Percentiles rank a stretch among this genome's conserved stretches.
Conservation (phyloP, 1,140 invertebrate species). For the Diabrotica virgifera region DNA sequence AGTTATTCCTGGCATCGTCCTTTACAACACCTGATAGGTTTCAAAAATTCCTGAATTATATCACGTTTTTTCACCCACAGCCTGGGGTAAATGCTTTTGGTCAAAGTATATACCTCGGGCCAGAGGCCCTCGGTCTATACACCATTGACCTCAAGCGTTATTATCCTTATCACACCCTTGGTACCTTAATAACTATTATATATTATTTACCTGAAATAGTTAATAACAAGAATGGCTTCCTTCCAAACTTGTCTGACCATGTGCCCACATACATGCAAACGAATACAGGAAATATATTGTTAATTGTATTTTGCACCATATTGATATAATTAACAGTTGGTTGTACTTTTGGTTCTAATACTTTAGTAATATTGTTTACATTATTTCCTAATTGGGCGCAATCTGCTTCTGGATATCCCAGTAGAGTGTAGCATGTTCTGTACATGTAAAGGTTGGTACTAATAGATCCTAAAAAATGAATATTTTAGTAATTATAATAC, state of each 20-base stretch:
- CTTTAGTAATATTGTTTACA: not conserved
- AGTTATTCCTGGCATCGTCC: too few relatives aligned
- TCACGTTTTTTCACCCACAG: too few relatives aligned
- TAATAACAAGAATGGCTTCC: conserved; percentile 63
- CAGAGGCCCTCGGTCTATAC: too few relatives aligned
- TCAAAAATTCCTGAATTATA: too few relatives aligned
- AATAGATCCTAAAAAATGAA: not conserved
- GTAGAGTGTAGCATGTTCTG: not conserved
- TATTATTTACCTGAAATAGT: conserved; percentile 53
- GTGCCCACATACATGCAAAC: conserved; percentile 50
- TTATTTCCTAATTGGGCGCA: not conserved
- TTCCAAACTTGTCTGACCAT: conserved; percentile 70
- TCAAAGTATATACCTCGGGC: too few relatives aligned
- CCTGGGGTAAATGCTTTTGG: too few relatives aligned
- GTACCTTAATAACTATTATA: too few relatives aligned
- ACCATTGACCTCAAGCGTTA: too few relatives aligned
- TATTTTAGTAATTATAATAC: too few relatives aligned
- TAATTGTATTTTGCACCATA: not conserved
- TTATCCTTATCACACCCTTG: too few relatives aligned
- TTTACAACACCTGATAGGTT: too few relatives aligned
- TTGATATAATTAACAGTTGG: not conserved
- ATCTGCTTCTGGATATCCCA: not conserved
- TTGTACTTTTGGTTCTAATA: not conserved
- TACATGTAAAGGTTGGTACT: not conserved
- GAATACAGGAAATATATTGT: not conserved